Base-by-base conservation (phyloP, 1,140 invertebrate genomes). In the Tetramorium alpestre region DNA sequence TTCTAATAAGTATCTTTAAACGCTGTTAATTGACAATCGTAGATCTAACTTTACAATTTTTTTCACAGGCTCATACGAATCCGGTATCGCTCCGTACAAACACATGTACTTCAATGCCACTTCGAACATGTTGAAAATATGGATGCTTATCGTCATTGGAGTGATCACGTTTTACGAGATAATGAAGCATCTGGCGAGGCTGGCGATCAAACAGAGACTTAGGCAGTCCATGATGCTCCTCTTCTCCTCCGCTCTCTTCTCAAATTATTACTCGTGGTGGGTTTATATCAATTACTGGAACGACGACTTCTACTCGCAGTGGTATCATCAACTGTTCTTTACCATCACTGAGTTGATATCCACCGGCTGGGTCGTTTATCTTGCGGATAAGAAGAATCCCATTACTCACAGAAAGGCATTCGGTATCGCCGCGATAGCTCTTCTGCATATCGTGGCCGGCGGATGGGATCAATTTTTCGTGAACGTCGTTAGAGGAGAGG, bases 211-310 rank as follows among this genome's bases (percentile, higher is more conserved):
- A 51, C 93, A 96, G 60, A 95, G 96, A 86, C 91, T 97, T 16
- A 95, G 97, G 87, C 95, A 94, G 73, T 96, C 96, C n/a, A 98
- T 98, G 97, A 93, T 97, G 28, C 89, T 97, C 13, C 95, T 98
- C 2, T 98, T 98, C 91, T 88, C 96, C 5, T 95, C 96, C 16
- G 97, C 97, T 33, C 94, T 98, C 75, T 98, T 98, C 93, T 97
- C 98, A 1, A 97, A 98, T 92, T 98, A 98, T 92, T 98, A 98
- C 92, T 96, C 97, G 1, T 98, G 97, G 97, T 98, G 98, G 98
- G 96, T 96, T 28, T 97, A 97, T 88, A 97, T 98, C 80, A 98
- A 98, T 94, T 98, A 98, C 91, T 98, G 97, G 96, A 98, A 98
- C 91, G 98, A 98, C 88, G 97, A 98, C 76, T 98, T 97, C 91